Base-by-base conservation (phyloP, 37 sponge, comb jelly and placozoan species). In the Agelas oroides region DNA sequence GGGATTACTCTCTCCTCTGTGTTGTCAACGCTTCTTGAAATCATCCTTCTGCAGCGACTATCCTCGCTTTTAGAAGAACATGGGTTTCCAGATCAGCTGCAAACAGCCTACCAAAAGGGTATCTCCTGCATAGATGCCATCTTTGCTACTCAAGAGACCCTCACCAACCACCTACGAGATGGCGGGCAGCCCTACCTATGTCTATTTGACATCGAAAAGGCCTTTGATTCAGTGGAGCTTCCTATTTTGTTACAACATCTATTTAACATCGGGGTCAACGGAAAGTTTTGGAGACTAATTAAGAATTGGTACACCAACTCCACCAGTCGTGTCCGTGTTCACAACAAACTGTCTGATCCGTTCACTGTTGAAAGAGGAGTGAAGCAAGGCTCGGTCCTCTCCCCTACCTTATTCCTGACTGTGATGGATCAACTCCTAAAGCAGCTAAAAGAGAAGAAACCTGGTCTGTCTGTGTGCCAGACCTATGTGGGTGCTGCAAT, bases 351-450 rank as follows among this genome's bases (percentile, higher is more conserved):
- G 23, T 76, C 77, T 15, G 37, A 13, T 8, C 77, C 60, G 6
- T 53, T 59, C n/a, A 53, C 52, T n/a, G 54, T 72, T 21, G 52
- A 53, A 53, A 72, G 73, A 72, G 73, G 73, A 5, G 73, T 72
- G 54, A 72, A 72, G 53, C 73, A 72, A 25, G 73, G 73, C 23
- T 72, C 73, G 2, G 73, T 72, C 1, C 27, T 72, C 5, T 72
- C 53, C 14, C 73, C 53, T 2, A 40, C 54, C 24, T 34, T 72
- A 13, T 76, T 76, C 12, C 36, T 76, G 19, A 58, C 57, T 11
- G 77, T 76, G 14, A 56, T 76, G 53, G 77, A 76, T 30, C 27
- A 11, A 1, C 77, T 76, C 5, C 77, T 76, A 1, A 76, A 57
- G 32, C 37, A 56, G 37, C 3, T 76, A 2, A 55, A 56, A 17